Conservation (phyloP, 2,113 vertebrate genomes). For the Lagopus leucura region DNA sequence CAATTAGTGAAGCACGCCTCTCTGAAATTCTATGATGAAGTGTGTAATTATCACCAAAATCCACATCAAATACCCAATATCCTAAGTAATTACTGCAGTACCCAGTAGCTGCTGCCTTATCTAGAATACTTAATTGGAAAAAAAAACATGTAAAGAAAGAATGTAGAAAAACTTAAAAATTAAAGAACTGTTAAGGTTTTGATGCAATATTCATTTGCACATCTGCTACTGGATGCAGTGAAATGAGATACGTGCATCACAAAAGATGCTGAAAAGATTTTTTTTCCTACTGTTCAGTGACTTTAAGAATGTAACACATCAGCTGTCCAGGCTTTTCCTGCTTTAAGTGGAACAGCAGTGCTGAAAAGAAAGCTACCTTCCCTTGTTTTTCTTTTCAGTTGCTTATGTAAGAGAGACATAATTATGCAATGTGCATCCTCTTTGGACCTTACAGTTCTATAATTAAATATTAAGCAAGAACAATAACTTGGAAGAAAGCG, state of each 20-base stretch:
- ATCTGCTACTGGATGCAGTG: constrained; percentile 2
- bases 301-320: neutral
- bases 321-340: neutral
- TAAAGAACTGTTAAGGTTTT: neutral
- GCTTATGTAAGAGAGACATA: neutral
- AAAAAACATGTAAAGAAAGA: neutral
- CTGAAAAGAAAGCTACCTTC: neutral
- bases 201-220: constrained; percentile 22
- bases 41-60: neutral
- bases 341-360: neutral
- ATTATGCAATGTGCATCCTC: neutral
- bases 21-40: neutral
- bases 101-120: neutral
- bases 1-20: neutral
- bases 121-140: neutral
- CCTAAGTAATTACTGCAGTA: neutral
- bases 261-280: neutral
- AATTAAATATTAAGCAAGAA: constrained; percentile 17
- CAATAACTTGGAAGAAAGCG: neutral
- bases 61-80: neutral
- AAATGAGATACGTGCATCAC: neutral
- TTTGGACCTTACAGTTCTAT: neutral
- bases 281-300: neutral
- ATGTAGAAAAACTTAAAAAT: constrained; percentile 1
- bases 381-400: neutral